Conservation (phyloP, 2,888 invertebrate species). For the Eilema griseolum region DNA sequence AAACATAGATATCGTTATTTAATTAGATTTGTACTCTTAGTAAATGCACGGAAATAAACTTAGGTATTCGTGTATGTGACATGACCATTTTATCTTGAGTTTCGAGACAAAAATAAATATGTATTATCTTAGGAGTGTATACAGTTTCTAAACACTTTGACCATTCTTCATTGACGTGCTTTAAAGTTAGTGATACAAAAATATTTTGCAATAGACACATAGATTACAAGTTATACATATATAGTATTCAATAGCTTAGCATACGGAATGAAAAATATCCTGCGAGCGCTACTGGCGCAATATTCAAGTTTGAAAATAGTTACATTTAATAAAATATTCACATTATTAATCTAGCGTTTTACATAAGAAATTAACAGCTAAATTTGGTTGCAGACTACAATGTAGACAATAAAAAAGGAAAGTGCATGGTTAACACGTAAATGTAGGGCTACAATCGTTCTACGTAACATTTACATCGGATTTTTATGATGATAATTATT, state of each 20-base stretch:
- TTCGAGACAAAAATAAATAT: neutral
- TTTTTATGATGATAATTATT: neutral
- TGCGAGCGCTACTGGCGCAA: constrained; percentile 28
- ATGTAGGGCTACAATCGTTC: constrained; percentile 23
- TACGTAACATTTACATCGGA: constrained; percentile 18
- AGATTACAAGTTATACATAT: constrained; percentile 18
- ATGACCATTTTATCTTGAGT: neutral
- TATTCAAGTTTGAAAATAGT: constrained; percentile 21
- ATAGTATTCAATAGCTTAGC: constrained; percentile 20
- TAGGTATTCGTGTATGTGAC: neutral
- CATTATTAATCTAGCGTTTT: constrained; percentile 34
- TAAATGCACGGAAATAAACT: neutral
- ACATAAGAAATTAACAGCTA: constrained; percentile 35
- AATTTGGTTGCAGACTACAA: constrained; percentile 22
- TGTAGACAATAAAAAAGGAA: constrained; percentile 30
- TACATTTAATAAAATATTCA: constrained; percentile 29
- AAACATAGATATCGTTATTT: neutral
- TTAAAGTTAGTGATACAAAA: constrained; percentile 24
- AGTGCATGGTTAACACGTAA: constrained; percentile 31
- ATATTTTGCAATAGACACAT: constrained; percentile 24
- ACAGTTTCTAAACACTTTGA: constrained; percentile 19
- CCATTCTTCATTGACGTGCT: constrained; percentile 19
- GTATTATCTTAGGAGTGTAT: neutral
- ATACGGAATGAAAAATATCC: constrained; percentile 25
- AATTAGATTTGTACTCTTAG: neutral